A percentile compares a stretch with the other conserved stretches of the same genome.
These are phyloP conservation scores for Metellina segmentata DNA, from an alignment of 2,888 invertebrate genomes.

Conservation along the genomic window DNA sequence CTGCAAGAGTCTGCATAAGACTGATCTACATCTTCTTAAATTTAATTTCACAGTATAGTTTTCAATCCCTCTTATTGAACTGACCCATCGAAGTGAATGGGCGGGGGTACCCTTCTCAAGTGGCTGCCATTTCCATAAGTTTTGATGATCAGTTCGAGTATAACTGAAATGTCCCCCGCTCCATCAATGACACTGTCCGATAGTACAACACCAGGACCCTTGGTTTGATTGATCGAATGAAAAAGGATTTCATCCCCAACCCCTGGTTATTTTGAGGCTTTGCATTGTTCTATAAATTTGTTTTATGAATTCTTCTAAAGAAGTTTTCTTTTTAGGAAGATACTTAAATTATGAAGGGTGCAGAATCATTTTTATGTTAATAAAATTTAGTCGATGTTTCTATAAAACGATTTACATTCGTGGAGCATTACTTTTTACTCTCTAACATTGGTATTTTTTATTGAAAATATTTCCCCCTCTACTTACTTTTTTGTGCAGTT, in stretches of 20 bases:
- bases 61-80: neutral
- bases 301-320: too few relatives aligned
- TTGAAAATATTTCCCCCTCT: too few relatives aligned
- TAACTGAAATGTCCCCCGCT: neutral
- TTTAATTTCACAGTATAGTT: neutral
- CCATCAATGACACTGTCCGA: neutral
- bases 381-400: too few relatives aligned
- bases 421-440: too few relatives aligned
- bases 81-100: neutral
- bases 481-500: too few relatives aligned
- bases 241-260: neutral
- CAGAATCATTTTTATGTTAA: too few relatives aligned
- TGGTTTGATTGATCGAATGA: neutral
- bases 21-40: neutral
- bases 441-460: too few relatives aligned
- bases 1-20: too few relatives aligned
- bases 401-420: too few relatives aligned
- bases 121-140: neutral
- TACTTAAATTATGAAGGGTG: too few relatives aligned
- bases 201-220: neutral
- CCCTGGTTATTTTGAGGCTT: neutral
- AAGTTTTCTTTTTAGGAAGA: too few relatives aligned
- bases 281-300: too few relatives aligned
- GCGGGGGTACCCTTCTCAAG: neutral
- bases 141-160: neutral